These are phyloP conservation scores for Nesidiocoris tenuis DNA, from an alignment of 2,888 invertebrate genomes.

Conservation along the genomic window DNA sequence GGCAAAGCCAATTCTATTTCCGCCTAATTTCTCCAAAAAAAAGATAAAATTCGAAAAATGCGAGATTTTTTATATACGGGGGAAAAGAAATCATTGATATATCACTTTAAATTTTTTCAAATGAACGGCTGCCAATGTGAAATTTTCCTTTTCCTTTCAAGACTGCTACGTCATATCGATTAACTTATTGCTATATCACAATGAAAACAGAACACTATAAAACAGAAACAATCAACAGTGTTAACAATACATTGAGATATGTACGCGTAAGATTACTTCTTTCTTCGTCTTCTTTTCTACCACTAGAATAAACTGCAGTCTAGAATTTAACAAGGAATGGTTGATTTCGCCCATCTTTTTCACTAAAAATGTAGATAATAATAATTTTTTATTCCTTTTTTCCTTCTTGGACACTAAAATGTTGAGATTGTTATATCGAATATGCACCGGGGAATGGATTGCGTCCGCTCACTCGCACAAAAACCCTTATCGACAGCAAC, in stretches of 20 bases:
- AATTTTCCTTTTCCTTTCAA: conserved; percentile 19
- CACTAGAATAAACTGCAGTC: conserved; percentile 48
- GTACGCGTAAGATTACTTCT: conserved; percentile 44
- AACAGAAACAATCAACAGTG: conserved; percentile 49
- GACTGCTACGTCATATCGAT: conserved; percentile 42
- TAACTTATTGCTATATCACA: conserved; percentile 50
- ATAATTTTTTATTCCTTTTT: conserved; percentile 8
- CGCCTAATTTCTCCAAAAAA: conserved; percentile 29
- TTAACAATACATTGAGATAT: conserved; percentile 49
- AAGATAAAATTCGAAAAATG: conserved; percentile 28
- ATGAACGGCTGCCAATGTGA: too few species aligned
- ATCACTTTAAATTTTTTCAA: too few species aligned
- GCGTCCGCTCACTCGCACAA: conserved; percentile 35
- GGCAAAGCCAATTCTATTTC: conserved; percentile 16
- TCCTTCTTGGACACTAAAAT: conserved; percentile 13
- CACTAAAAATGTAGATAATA: neutral
- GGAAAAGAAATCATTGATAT: conserved; percentile 30
- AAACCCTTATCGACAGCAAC: conserved; percentile 20
- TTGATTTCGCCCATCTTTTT: conserved; percentile 37
- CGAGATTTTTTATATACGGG: too few species aligned
- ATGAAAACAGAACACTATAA: conserved; percentile 47
- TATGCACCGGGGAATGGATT: conserved; percentile 28
- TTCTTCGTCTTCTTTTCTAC: conserved; percentile 27
- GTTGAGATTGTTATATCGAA: conserved; percentile 37
- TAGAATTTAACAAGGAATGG: conserved; percentile 50